phyloP scores from a whole-genome alignment of 2,113 vertebrate species.

The Corvus moneduloides region DNA sequence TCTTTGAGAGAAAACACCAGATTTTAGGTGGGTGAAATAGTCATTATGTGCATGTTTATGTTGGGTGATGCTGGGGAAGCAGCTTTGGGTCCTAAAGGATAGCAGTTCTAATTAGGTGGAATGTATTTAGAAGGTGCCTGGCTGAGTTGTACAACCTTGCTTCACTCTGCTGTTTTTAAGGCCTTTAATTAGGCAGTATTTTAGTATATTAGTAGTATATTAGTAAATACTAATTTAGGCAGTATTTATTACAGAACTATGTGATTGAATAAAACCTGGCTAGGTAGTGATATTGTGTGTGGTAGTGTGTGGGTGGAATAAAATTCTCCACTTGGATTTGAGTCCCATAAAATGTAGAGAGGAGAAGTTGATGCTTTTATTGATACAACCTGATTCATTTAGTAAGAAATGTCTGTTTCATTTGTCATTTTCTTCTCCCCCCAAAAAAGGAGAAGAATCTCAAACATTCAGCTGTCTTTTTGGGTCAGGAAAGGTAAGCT shows the following conservation, averaged over 20 bases:
- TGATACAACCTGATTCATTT: neutral
- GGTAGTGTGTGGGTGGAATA: neutral
- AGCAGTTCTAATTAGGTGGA: neutral
- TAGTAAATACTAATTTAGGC: too few relatives aligned
- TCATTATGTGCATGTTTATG: neutral
- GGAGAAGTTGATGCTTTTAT: neutral
- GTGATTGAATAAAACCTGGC: neutral
- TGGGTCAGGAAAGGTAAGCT: neutral
- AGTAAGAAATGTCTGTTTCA: neutral
- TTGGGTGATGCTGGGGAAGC: neutral
- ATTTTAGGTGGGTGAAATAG: neutral
- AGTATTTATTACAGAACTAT: neutral
- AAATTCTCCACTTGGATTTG: neutral
- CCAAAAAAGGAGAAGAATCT: neutral
- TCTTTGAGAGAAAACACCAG: neutral
- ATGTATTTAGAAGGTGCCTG: neutral
- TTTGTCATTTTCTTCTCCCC: neutral
- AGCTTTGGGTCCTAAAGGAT: neutral
- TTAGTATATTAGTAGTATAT: too few relatives aligned
- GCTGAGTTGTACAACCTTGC: neutral
- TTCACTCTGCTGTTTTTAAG: neutral
- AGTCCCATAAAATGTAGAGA: neutral
- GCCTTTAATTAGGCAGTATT: neutral
- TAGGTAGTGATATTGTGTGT: neutral
- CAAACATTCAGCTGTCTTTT: neutral